Conservation (phyloP, 2,797 vertebrate genomes). For the Phoebastria nigripes region DNA sequence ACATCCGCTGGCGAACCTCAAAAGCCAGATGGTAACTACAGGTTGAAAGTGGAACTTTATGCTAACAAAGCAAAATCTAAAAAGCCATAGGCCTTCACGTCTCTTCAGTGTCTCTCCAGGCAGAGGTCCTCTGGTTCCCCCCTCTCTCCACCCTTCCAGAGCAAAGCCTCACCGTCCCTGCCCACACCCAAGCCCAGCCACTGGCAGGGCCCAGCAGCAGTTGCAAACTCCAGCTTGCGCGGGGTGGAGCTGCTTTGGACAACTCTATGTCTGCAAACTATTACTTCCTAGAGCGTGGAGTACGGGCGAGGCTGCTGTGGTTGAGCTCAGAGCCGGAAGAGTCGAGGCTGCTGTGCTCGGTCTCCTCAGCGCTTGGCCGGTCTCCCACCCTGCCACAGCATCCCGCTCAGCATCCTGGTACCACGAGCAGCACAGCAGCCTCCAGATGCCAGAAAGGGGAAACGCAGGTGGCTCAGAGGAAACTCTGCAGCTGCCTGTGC, state of each 20-base stretch:
- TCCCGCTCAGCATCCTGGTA: background rate
- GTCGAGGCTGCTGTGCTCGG: fast-evolving
- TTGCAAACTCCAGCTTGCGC: background rate
- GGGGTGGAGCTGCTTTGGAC: background rate
- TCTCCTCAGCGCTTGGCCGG: fast-evolving
- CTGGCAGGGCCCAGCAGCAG: background rate
- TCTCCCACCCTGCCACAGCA: background rate
- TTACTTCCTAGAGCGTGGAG: background rate
- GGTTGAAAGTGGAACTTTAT: background rate
- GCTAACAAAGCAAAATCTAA: background rate
- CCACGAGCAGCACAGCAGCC: background rate
- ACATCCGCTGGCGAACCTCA: background rate
- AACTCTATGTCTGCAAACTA: background rate
- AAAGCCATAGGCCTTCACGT: background rate
- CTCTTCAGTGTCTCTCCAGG: background rate
- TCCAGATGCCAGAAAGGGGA: background rate
- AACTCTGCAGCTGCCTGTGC: background rate
- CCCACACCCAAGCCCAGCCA: background rate
- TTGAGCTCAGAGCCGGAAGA: background rate
- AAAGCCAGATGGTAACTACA: background rate
- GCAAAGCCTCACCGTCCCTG: background rate
- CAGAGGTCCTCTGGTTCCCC: background rate
- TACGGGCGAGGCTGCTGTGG: background rate
- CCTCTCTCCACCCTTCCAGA: background rate
- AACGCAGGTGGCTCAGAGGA: background rate